These are phyloP conservation scores for Lontra canadensis DNA, from an alignment of 2,113 vertebrate genomes.

Conservation along the genomic window DNA sequence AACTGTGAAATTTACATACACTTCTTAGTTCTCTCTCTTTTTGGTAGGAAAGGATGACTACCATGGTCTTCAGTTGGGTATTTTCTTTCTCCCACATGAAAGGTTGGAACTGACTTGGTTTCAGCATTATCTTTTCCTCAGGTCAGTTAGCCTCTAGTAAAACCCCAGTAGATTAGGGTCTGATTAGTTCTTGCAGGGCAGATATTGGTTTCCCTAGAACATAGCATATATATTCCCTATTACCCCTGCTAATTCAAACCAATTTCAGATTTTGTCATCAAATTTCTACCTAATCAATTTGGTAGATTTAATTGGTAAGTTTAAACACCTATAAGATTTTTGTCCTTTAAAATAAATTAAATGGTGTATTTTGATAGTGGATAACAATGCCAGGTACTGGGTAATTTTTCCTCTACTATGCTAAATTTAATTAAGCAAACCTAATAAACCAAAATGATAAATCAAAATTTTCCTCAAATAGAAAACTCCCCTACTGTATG, in stretches of 20 bases:
- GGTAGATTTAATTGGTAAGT: not conserved
- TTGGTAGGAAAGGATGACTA: not conserved
- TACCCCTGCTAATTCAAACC: not conserved
- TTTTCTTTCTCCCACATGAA: not conserved
- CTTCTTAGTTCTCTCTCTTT: not conserved
- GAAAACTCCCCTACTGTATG: not conserved
- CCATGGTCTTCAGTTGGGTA: not conserved
- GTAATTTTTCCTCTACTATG: slow-evolving; percentile 27
- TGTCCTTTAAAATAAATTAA: not conserved
- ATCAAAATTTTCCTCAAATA: not conserved
- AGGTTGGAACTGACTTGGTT: not conserved
- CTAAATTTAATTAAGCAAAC: slow-evolving; percentile 37
- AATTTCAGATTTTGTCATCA: not conserved
- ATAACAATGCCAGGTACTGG: not conserved
- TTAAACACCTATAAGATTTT: not conserved
- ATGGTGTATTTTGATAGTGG: not conserved
- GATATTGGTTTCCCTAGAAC: not conserved
- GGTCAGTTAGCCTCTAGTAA: not conserved
- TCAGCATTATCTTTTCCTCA: not conserved
- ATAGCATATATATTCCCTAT: not conserved
- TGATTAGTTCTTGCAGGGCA: not conserved
- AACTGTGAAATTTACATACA: not conserved
- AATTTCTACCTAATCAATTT: not conserved
- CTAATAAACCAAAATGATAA: slow-evolving; percentile 49
- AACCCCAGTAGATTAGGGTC: not conserved